Conservation (phyloP, 2,113 vertebrate genomes). For the Numida meleagris region DNA sequence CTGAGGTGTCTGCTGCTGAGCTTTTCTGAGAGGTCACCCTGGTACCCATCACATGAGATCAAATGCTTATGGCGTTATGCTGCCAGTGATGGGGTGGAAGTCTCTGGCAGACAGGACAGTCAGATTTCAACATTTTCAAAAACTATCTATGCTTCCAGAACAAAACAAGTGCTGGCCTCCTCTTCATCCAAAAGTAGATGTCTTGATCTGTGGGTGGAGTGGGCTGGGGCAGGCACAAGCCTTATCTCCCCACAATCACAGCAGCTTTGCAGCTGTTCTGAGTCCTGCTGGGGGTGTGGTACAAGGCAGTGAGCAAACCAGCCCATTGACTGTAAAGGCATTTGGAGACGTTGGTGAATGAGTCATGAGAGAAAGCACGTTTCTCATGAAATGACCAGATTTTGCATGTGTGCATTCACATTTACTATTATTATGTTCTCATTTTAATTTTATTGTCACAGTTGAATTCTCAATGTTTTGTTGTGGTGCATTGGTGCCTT, state of each 20-base stretch:
- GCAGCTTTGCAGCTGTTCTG: background rate
- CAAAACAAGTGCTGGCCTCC: background rate
- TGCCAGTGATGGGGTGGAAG: background rate
- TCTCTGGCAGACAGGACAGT: background rate
- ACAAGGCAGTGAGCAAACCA: background rate
- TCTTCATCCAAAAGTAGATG: background rate
- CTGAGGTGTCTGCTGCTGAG: accelerated
- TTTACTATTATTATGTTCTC: background rate
- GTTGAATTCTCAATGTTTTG: background rate
- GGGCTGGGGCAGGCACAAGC: background rate
- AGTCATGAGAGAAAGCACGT: background rate
- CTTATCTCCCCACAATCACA: background rate
- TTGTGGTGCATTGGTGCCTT: background rate
- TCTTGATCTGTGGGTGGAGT: background rate
- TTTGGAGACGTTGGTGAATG: background rate
- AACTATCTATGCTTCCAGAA: background rate
- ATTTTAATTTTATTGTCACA: background rate
- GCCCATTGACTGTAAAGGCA: background rate
- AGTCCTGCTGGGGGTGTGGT: background rate
- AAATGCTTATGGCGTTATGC: background rate
- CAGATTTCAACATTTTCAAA: background rate
- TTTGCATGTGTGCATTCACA: background rate
- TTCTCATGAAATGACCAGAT: background rate
- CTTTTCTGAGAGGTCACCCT: background rate
- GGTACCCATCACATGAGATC: background rate